Base-by-base conservation (phyloP, 2,113 vertebrate genomes). In the Pluvianellus socialis region DNA sequence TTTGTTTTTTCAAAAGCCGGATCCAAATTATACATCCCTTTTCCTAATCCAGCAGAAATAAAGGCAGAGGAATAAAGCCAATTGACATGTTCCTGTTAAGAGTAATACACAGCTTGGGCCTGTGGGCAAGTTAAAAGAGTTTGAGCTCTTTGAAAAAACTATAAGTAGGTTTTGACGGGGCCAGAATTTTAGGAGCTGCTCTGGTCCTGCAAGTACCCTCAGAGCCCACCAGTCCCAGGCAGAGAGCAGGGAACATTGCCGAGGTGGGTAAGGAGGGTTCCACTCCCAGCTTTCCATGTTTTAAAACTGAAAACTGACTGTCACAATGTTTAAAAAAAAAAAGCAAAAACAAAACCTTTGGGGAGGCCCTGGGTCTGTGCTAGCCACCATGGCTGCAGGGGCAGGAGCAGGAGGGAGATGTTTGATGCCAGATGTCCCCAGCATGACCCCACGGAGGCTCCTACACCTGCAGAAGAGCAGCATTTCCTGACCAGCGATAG, bases 221-320 rank as follows among this genome's bases (percentile, higher is more conserved):
- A 23, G 61, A 63, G 10, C 5, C 8, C 14, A 30, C 7, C 9
- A 5, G 10, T 33, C 24, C 20, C 49, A 22, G 8, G 1, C 55
- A 42, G 26, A 52, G 28, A 79, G 3, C 32, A 83, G 14, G 0
- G 1, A 47, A 12, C 13, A 21, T 8, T 89, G 30, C 19, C 1
- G 1, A 38, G 12, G 2, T 8, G 14, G 12, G 4, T 50, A 27
- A 50, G 1, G 0, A 68, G 10, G 10, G 55, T 7, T 56, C 16
- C 22, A 24, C 1, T 19, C 4, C 65, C 50, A 52, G 10, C 7
- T 3, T 47, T 66, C n/a, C 55, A 14, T 61, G 14, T 32, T 79
- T 79, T 65, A 70, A 61, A 73, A 33, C 3, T 59, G n/a, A 88
- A 68, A 77, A 13, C 17, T 30, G 47, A n/a, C 38, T 32, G 20